Conservation (phyloP, 2,888 invertebrate species). For the Charanyca ferruginea region DNA sequence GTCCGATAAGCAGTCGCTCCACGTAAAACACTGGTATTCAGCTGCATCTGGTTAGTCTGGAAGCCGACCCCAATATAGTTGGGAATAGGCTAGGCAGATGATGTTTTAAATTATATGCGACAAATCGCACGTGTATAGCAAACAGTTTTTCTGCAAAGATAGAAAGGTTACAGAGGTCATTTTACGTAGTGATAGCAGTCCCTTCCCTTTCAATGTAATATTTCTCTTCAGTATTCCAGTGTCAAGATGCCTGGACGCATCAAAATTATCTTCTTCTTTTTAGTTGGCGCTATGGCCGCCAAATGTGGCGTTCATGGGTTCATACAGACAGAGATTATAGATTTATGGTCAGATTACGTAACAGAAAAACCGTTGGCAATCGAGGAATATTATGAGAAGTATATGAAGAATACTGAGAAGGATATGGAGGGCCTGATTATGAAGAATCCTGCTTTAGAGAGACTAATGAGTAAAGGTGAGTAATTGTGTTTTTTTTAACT, state of each 20-base stretch:
- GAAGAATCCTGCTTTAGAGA: conserved; percentile 29
- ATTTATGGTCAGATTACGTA: neutral
- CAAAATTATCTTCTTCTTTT: neutral
- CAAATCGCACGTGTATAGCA: conserved; percentile 25
- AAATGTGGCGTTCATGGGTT: conserved; percentile 1
- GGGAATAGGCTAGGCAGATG: too few relatives aligned
- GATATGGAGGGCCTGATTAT: conserved; percentile 25
- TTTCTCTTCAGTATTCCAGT: conserved; percentile 11
- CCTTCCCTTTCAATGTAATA: neutral
- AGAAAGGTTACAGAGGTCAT: conserved; percentile 38
- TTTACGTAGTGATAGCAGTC: conserved; percentile 11
- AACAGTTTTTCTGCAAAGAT: conserved; percentile 25
- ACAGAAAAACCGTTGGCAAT: neutral
- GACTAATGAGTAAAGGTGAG: conserved; percentile 53
- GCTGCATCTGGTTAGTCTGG: too few relatives aligned
- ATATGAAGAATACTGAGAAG: conserved; percentile 13
- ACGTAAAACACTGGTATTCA: too few relatives aligned
- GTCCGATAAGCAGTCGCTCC: too few relatives aligned
- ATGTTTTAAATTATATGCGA: too few relatives aligned
- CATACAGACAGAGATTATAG: neutral
- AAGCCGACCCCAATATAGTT: too few relatives aligned
- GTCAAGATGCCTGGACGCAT: conserved; percentile 31
- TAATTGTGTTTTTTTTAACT: neutral
- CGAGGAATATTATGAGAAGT: neutral
- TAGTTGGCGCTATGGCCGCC: conserved; percentile 1